Base-by-base conservation (phyloP, 2,113 vertebrate species). In the Toxotes chatareus region DNA sequence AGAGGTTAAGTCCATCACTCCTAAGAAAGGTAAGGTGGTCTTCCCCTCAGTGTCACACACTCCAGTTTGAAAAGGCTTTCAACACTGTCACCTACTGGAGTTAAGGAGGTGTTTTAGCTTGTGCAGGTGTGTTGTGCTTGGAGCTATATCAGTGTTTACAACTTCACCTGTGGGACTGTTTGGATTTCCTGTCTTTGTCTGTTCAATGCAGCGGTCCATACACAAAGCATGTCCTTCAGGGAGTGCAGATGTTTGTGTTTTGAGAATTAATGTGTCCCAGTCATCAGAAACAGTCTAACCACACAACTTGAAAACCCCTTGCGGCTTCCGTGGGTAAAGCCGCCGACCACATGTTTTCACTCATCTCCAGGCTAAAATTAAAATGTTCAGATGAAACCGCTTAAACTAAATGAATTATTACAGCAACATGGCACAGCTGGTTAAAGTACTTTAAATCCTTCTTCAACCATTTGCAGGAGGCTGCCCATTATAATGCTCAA, bases 1-100 rank as follows among this genome's bases (percentile, higher is more conserved):
- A 0, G 97, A 97, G 63, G 83, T 96, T 31, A 99, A 98, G 91
- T 96, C 96, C 84, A 97, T 99, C 59, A 96, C 93, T 73, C 98
- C 97, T 4, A 46, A 93, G 27, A 97, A 96, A 97, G 97, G 97
- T 94, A 93, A 92, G 88, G 3, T 8, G 7, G 1, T 40, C 2
- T 31, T 21, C 23, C 19, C 1, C 14, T 10, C 65, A 17, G 0
- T 6, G 36, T 56, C 31, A 4, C 56, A 36, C n/a, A 16, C 34
- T 31, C 7, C 13, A 44, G 12, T 34, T 53, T 63, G 11, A 57
- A 59, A 67, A 46, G 23, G 23, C 31, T 6, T 32, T 1, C 49
- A 64, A 13, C 9, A 3, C 60, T 76, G 51, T 12, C 76, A 46
- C 53, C 90, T 89, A 4, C 69, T 92, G 87, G 73, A 75, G 57